A percentile compares a stretch with the other conserved stretches of the same genome.
Evolutionary conservation across 2,113 vertebrate genomes (phyloP).

Genomic region (Pan paniscus): DNA sequence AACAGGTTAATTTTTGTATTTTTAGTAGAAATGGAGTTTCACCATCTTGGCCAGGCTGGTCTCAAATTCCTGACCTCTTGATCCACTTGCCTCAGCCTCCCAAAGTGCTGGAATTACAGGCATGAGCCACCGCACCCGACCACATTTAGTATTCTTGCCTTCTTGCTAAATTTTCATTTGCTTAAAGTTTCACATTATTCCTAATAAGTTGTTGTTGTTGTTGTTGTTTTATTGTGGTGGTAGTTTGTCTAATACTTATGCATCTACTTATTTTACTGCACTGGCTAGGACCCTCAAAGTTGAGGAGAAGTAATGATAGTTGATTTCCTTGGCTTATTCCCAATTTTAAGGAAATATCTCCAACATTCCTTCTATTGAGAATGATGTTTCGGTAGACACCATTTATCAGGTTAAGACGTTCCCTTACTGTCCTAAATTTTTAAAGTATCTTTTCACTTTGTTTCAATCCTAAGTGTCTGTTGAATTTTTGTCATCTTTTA

Average conservation of each 20-base stretch:
- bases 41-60: no score
- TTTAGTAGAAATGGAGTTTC: no score
- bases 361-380: neutral
- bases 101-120: no score
- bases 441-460: neutral
- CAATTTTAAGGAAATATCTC: neutral
- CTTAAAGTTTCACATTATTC: neutral
- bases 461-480: neutral
- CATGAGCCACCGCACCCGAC: no score
- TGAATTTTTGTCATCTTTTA: neutral
- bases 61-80: no score
- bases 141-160: neutral
- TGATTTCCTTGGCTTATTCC: neutral
- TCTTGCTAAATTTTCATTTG: neutral
- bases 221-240: neutral
- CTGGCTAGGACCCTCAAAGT: neutral
- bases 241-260: neutral
- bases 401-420: neutral
- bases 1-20: no score
- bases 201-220: neutral
- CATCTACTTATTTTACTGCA: neutral
- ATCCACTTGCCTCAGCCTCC: no score
- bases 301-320: neutral
- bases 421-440: neutral
- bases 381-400: neutral